Evolutionary conservation across 2,797 vertebrate species (phyloP), one percentile per base, ranked within the genome.

Genomic region (Semaprochilodus insignis): DNA sequence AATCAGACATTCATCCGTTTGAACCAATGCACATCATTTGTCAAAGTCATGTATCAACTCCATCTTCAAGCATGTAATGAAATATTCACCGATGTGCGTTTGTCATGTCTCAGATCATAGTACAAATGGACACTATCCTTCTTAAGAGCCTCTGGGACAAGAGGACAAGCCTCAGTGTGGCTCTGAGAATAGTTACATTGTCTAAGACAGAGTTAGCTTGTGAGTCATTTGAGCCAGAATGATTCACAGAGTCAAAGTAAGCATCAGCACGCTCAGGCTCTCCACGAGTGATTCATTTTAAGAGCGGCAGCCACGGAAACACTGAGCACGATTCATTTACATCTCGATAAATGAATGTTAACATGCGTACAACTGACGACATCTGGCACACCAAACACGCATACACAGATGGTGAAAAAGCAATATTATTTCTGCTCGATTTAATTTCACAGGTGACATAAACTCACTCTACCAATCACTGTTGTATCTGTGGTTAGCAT

Each of bases 181-280:
- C 65, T 55, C 55, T 15, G 3, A 77, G 71, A 57, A 72, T 78
- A 75, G 31, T 84, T 62, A 80, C 7, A 44, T 1, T 16, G 15
- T 76, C 8, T 31, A 77, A 70, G 73, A 55, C 73, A 34, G 66
- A 70, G 6, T 23, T 78, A 55, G 75, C 6, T 55, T 27, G 15
- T 77, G 85, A 83, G 57, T 85, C 83, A 85, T 74, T 73, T 19
- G 65, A 83, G 77, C 73, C 25, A 16, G 48, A 34, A n/a, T 80
- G 77, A 87, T 80, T 87, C 77, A 82, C 55, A 10, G 40, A 84
- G 66, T 65, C 23, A 71, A 80, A 80, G 80, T 34, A n/a, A 70
- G 67, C 62, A 59, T 44, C 51, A 10, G 63, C 34, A 75, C 19
- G 75, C 48, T 60, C 14, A 71, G 19, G n/a, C 15, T 27, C 66